Percentiles rank a stretch among this genome's conserved stretches.
phyloP scores from a whole-genome alignment of 2,797 vertebrate species.

The Gobionotothen gibberifrons region DNA sequence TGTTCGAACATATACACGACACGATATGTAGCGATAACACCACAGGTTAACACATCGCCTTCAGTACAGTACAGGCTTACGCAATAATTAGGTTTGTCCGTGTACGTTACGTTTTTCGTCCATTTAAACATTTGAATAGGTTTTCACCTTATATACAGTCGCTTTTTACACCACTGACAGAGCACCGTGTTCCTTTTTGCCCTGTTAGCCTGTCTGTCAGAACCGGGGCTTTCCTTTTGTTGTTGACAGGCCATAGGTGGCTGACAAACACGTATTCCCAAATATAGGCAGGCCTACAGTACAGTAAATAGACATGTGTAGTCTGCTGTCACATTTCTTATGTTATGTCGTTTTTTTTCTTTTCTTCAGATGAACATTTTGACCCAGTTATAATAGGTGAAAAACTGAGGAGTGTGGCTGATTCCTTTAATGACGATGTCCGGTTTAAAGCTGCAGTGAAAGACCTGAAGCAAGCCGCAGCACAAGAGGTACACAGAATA shows the following conservation, averaged over 20 bases:
- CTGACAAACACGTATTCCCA: neutral
- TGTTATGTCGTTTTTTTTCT: neutral
- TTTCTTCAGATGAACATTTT: constrained; percentile 36
- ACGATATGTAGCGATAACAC: neutral
- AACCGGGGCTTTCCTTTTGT: neutral
- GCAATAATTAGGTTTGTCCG: too few species aligned
- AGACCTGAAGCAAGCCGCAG: constrained; percentile 25
- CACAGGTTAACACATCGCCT: neutral
- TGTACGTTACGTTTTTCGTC: too few species aligned
- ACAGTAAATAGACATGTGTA: neutral
- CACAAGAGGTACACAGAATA: constrained; percentile 48
- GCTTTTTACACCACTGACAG: too few species aligned
- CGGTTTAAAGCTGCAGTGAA: constrained; percentile 1
- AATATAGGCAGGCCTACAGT: neutral
- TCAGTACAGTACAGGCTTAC: too few species aligned
- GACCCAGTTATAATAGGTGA: constrained; percentile 60
- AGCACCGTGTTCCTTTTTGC: too few species aligned
- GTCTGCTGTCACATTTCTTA: neutral
- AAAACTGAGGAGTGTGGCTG: constrained; percentile 58
- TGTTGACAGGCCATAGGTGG: neutral
- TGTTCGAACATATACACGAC: neutral
- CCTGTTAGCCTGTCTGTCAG: neutral
- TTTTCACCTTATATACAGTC: neutral
- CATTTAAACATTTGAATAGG: neutral
- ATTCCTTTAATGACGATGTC: constrained; percentile 26